These are phyloP conservation scores for Chaetorhynchus papuensis DNA, from an alignment of 2,113 vertebrate species.

Conservation along the genomic window DNA sequence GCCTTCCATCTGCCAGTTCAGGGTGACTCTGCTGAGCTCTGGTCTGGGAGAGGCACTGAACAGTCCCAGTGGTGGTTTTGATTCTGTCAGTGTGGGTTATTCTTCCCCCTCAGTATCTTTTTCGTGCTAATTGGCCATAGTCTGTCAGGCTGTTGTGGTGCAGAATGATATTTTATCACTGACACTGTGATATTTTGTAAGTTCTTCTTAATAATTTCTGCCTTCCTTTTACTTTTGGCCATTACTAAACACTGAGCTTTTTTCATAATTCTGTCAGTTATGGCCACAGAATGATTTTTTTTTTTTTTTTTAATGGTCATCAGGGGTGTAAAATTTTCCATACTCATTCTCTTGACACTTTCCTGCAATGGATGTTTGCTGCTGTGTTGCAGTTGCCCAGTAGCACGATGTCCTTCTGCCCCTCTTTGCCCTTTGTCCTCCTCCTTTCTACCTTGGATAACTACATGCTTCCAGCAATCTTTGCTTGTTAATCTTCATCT, in stretches of 20 bases:
- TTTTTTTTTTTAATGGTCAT: not conserved
- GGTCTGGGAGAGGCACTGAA: not conserved
- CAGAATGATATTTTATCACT: not conserved
- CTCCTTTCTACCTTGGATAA: not conserved
- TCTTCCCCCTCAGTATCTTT: not conserved
- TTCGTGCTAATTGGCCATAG: not conserved
- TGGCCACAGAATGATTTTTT: not conserved
- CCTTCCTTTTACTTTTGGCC: not conserved
- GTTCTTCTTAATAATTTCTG: not conserved
- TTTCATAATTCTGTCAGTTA: not conserved
- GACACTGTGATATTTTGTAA: not conserved
- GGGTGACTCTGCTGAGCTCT: not conserved
- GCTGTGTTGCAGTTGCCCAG: not conserved
- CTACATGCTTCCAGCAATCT: not conserved
- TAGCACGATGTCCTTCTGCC: not conserved
- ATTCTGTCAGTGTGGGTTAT: not conserved
- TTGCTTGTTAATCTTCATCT: not conserved
- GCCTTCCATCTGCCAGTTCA: not conserved
- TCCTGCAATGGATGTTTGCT: not conserved
- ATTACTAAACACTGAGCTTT: not conserved
- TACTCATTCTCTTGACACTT: not conserved
- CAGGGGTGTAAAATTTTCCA: not conserved
- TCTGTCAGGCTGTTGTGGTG: not conserved
- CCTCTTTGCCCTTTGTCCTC: not conserved
- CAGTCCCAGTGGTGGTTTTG: not conserved